Evolutionary conservation across 2,888 invertebrate genomes (phyloP), one percentile per base, ranked within the genome.

Genomic region (Tenodera sinensis): DNA sequence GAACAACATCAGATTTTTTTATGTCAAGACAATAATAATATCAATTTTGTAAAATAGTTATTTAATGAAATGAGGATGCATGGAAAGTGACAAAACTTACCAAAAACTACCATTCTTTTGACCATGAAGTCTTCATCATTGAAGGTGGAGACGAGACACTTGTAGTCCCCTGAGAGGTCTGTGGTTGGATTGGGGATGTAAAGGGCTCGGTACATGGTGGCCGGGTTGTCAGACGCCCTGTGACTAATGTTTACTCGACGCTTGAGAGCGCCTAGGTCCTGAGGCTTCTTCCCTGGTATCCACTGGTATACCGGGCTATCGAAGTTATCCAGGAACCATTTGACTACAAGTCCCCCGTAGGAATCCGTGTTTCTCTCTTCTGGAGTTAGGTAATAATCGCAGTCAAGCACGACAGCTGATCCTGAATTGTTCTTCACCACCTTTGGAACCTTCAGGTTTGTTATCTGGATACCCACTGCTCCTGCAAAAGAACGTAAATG

Each of bases 221-320:
- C 95, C 0, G 95, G 95, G 92, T 97, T 96, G 89, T 95, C 93
- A 0, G 96, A 96, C 0, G 95, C 96, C 91, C 94, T 94, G 93
- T 95, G 96, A 84, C 94, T 94, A 28, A 96, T 93, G 92, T 97
- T 96, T 91, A 97, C 92, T 93, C 95, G 93, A 87, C 94, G 94
- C 91, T 93, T 94, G 90, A 94, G 93, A 47, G 93, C 91, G 0
- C 96, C 96, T 86, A 96, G 93, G 25, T 95, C 96, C 92, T 95
- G 95, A 0, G 96, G 96, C 91, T 94, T 94, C 91, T 95, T 94
- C 6, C 96, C 96, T 1, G 96, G 96, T 90, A 97, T 97, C 97
- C 97, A 97, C 92, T 97, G 97, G 93, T 97, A 97, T 20, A 97
- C 96, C 0, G 95, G 95, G 87, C 95, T 95, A 0, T 95, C 94